Evolutionary conservation across 2,113 vertebrate genomes (phyloP).

Genomic region (Toxotes chatareus): DNA sequence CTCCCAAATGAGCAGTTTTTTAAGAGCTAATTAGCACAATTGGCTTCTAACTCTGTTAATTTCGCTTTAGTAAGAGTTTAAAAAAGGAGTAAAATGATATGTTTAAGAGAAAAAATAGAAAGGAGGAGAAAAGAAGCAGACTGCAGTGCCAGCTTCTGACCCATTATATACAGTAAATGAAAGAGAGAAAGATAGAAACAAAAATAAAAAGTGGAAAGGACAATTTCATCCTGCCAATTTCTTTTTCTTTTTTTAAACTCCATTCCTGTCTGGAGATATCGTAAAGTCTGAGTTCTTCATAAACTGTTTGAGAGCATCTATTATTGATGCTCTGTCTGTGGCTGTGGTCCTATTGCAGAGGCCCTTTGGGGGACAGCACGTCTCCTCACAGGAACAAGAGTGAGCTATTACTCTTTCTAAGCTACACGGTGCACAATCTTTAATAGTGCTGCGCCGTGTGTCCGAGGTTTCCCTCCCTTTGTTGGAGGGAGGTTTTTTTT

Average conservation of each 20-base stretch:
- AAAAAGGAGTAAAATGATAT: slow-evolving; percentile 6
- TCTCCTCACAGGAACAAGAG: slow-evolving; percentile 50
- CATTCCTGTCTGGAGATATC: slow-evolving; percentile 40
- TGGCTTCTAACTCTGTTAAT: slow-evolving; percentile 33
- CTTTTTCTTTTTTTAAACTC: slow-evolving; percentile 6
- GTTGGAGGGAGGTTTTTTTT: not conserved
- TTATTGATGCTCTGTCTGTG: slow-evolving; percentile 75
- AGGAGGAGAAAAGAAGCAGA: not conserved
- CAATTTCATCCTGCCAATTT: slow-evolving; percentile 39
- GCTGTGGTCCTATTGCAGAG: slow-evolving; percentile 53
- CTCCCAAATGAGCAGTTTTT: slow-evolving; percentile 42
- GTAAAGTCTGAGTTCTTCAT: slow-evolving; percentile 58
- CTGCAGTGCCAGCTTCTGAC: slow-evolving; percentile 8
- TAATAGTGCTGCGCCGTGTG: slow-evolving; percentile 18
- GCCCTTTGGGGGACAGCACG: slow-evolving; percentile 52
- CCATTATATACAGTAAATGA: not conserved
- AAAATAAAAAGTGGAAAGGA: slow-evolving; percentile 21
- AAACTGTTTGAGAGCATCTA: slow-evolving; percentile 62
- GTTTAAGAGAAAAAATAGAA: not conserved
- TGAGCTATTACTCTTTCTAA: slow-evolving; percentile 49
- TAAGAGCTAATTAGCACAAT: slow-evolving; percentile 40
- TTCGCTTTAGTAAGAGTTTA: slow-evolving; percentile 35
- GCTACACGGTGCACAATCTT: slow-evolving; percentile 25
- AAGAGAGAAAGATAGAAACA: slow-evolving; percentile 4
- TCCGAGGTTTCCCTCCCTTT: slow-evolving; percentile 23